Conservation (phyloP, 2,888 invertebrate genomes). For the Morpho helenor region DNA sequence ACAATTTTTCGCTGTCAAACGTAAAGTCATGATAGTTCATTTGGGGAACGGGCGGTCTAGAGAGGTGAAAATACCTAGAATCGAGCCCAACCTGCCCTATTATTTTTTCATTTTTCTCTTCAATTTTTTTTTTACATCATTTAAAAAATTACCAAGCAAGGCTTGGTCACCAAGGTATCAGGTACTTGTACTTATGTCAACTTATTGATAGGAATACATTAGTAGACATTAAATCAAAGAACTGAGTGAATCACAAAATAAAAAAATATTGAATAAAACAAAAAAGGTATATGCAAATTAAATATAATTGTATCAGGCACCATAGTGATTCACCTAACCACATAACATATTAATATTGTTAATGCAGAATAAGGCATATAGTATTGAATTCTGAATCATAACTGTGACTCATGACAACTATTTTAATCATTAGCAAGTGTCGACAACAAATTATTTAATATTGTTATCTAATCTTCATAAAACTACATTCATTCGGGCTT, state of each 20-base stretch:
- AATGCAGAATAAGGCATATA: slow-evolving; percentile 13
- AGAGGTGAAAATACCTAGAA: too few species aligned
- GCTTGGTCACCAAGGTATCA: too few species aligned
- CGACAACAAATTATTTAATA: background rate
- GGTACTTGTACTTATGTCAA: too few species aligned
- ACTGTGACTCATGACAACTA: slow-evolving; percentile 17
- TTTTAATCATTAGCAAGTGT: background rate
- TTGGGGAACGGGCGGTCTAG: too few species aligned
- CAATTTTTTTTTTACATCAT: too few species aligned
- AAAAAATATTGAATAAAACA: background rate
- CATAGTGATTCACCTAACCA: slow-evolving; percentile 16
- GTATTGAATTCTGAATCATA: slow-evolving; percentile 18
- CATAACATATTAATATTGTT: slow-evolving; percentile 11
- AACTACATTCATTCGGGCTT: background rate
- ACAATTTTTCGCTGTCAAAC: too few species aligned
- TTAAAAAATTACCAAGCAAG: too few species aligned
- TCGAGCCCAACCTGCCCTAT: too few species aligned
- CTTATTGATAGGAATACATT: too few species aligned
- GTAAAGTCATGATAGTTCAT: too few species aligned
- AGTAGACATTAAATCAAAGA: too few species aligned
- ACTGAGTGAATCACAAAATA: background rate
- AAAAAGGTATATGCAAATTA: slow-evolving; percentile 14
- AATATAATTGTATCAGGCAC: slow-evolving; percentile 16
- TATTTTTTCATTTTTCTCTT: too few species aligned
- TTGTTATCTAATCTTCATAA: background rate